Evolutionary conservation across 2,888 invertebrate species (phyloP).

Genomic region (Heliconius ethilla): DNA sequence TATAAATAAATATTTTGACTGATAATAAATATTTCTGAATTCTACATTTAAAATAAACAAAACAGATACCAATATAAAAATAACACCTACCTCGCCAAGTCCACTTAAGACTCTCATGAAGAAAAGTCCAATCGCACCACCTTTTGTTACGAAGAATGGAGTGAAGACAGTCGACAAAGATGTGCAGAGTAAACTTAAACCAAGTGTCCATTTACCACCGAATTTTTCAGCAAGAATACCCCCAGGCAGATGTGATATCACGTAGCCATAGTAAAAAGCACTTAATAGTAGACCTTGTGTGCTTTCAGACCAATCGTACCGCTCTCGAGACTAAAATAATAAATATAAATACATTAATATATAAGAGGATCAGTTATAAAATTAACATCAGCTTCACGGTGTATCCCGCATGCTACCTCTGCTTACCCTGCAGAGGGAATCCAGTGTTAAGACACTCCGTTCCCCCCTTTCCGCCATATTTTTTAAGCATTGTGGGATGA

Average conservation of each 20-base stretch:
- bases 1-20: not conserved
- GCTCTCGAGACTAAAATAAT: slow-evolving; percentile 59
- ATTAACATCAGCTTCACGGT: no score
- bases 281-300: slow-evolving; percentile 89
- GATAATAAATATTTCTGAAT: not conserved
- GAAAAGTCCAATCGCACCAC: slow-evolving; percentile 81
- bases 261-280: slow-evolving; percentile 92
- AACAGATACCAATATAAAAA: not conserved
- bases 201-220: slow-evolving; percentile 92
- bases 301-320: slow-evolving; percentile 85
- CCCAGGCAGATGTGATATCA: slow-evolving; percentile 91
- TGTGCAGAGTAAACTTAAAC: slow-evolving; percentile 88
- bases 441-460: no score
- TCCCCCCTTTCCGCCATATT: no score
- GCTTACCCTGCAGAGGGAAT: no score
- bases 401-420: no score
- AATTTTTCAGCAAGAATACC: slow-evolving; percentile 90
- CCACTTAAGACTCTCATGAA: slow-evolving; percentile 78
- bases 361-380: not conserved
- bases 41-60: not conserved
- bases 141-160: slow-evolving; percentile 84
- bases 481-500: no score
- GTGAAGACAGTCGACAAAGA: slow-evolving; percentile 90
- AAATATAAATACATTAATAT: not conserved
- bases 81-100: slow-evolving; percentile 83